Evolutionary conservation across 2,888 invertebrate species (phyloP).

Genomic region (Hyles lineata): DNA sequence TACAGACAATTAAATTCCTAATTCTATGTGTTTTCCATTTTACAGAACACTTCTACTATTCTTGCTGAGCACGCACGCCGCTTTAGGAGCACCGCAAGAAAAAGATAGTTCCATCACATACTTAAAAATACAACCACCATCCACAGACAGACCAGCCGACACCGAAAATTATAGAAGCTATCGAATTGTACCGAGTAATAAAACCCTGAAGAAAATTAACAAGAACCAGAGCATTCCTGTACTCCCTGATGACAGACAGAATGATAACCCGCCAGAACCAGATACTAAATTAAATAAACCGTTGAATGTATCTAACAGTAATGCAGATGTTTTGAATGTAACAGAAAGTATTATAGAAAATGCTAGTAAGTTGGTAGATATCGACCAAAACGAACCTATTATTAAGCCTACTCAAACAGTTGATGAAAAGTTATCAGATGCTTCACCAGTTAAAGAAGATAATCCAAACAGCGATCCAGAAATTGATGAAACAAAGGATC

Average conservation of each 20-base stretch:
- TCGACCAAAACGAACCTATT: background rate
- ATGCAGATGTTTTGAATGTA: background rate
- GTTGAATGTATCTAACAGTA: background rate
- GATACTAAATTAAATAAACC: conserved; percentile 40
- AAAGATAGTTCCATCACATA: conserved; percentile 63
- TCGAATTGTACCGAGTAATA: conserved; percentile 1
- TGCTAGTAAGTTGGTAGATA: background rate
- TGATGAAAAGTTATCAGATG: background rate
- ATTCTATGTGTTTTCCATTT: conserved; percentile 36
- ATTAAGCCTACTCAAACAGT: background rate
- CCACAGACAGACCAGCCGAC: conserved; percentile 39
- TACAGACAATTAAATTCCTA: no score
- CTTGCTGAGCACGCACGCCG: conserved; percentile 51
- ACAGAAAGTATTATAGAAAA: background rate
- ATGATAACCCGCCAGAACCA: conserved; percentile 57
- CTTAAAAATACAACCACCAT: conserved; percentile 59
- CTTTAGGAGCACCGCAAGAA: conserved; percentile 62
- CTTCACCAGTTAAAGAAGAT: background rate
- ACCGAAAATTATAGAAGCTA: conserved; percentile 29
- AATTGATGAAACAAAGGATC: background rate
- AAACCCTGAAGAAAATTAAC: conserved; percentile 3
- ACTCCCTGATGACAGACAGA: conserved; percentile 21
- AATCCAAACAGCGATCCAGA: background rate
- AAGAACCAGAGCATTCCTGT: background rate
- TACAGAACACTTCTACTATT: conserved; percentile 59